Evolutionary conservation across 2,888 invertebrate genomes (phyloP).

Genomic region (Habroteleia sp.): DNA sequence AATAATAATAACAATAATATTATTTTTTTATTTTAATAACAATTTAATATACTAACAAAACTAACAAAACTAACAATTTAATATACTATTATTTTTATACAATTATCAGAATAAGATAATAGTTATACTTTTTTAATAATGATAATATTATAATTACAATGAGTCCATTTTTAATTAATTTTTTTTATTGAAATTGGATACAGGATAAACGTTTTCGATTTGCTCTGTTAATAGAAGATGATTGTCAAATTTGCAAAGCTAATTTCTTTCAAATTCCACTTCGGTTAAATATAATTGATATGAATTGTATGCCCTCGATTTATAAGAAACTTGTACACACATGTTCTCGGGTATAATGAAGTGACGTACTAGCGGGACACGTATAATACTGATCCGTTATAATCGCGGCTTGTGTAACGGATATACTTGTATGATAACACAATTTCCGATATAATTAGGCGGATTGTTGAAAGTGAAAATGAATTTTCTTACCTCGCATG

Average conservation of each 20-base stretch:
- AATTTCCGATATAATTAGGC: conserved; percentile 59
- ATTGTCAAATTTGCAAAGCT: not conserved
- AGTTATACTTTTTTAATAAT: too few species aligned
- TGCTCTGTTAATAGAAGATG: too few species aligned
- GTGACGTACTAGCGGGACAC: conserved; percentile 63
- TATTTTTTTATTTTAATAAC: too few species aligned
- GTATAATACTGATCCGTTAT: conserved; percentile 67
- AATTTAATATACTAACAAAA: too few species aligned
- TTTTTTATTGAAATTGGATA: too few species aligned
- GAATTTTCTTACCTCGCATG: conserved; percentile 88
- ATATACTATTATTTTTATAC: too few species aligned
- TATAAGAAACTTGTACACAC: conserved; percentile 21
- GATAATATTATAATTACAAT: too few species aligned
- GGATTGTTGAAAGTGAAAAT: conserved; percentile 57
- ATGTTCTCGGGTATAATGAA: conserved; percentile 2
- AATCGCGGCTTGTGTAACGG: conserved; percentile 63
- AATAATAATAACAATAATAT: too few species aligned
- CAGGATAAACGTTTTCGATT: too few species aligned
- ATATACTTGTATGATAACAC: conserved; percentile 46
- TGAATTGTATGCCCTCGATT: conserved; percentile 52
- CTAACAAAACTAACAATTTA: too few species aligned
- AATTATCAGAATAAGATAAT: too few species aligned
- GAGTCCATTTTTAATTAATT: too few species aligned
- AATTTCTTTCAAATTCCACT: conserved; percentile 4
- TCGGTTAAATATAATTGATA: conserved; percentile 56